Conservation (phyloP, 2,113 vertebrate genomes). For the Sphaerodactylus townsendi region DNA sequence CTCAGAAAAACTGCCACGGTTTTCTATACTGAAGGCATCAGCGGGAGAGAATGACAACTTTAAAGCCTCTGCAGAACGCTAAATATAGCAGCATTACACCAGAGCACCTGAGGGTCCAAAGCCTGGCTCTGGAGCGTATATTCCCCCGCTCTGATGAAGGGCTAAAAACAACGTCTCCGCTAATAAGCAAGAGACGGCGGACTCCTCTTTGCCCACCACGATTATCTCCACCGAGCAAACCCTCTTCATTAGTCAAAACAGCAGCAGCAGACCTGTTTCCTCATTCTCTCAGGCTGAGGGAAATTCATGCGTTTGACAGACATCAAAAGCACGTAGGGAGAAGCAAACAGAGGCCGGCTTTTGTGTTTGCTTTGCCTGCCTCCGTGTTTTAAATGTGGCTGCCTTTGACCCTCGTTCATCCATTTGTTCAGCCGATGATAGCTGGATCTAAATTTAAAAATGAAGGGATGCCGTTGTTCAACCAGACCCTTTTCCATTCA, state of each 20-base stretch:
- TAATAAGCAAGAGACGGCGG: no score
- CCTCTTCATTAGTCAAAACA: not conserved
- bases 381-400: not conserved
- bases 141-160: not conserved
- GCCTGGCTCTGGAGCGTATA: not conserved
- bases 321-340: not conserved
- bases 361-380: not conserved
- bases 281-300: not conserved
- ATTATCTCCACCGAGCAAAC: not conserved
- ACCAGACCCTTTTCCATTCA: no score
- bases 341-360: not conserved
- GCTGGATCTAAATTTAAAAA: not conserved
- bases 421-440: not conserved
- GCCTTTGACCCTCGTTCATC: not conserved
- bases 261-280: not conserved
- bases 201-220: not conserved
- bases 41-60: not conserved
- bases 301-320: not conserved
- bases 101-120: rapidly evolving
- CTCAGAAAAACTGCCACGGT: slow-evolving; percentile 2
- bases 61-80: not conserved
- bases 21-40: not conserved
- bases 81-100: not conserved
- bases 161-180: rapidly evolving
- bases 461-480: not conserved